These are phyloP conservation scores for Microtus montanus DNA, from an alignment of 2,113 vertebrate species.

Conservation along the genomic window DNA sequence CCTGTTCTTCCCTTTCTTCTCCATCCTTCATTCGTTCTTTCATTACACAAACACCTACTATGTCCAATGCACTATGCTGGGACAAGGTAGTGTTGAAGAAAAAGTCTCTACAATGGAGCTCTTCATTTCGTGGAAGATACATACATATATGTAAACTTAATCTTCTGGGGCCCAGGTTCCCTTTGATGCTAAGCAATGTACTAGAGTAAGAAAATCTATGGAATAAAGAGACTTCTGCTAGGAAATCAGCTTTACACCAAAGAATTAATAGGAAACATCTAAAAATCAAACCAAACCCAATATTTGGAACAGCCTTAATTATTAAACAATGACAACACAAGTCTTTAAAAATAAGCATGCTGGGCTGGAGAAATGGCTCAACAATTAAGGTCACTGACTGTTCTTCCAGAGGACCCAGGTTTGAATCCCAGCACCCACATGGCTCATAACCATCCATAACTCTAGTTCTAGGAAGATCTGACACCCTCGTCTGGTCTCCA, in stretches of 20 bases:
- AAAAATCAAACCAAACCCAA: not conserved
- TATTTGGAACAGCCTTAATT: not conserved
- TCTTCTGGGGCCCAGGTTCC: not conserved
- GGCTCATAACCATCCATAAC: no score
- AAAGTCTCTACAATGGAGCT: not conserved
- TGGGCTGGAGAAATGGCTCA: not conserved
- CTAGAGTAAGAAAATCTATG: not conserved
- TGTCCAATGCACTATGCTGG: not conserved
- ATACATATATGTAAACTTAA: not conserved
- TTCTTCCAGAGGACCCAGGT: not conserved
- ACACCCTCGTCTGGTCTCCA: not conserved
- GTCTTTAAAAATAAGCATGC: constrained; percentile 4
- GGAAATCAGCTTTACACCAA: not conserved
- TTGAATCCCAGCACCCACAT: not conserved
- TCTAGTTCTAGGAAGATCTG: not conserved
- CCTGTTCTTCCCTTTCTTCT: not conserved
- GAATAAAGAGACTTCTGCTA: not conserved
- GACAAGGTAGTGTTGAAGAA: not conserved
- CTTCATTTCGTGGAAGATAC: not conserved
- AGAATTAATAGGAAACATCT: not conserved
- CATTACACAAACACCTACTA: not conserved
- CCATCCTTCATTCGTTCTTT: not conserved
- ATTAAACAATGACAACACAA: not conserved
- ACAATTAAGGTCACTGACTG: not conserved
- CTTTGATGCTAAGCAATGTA: not conserved